phyloP scores from a whole-genome alignment of 2,888 invertebrate species.

The Hydraecia micacea region DNA sequence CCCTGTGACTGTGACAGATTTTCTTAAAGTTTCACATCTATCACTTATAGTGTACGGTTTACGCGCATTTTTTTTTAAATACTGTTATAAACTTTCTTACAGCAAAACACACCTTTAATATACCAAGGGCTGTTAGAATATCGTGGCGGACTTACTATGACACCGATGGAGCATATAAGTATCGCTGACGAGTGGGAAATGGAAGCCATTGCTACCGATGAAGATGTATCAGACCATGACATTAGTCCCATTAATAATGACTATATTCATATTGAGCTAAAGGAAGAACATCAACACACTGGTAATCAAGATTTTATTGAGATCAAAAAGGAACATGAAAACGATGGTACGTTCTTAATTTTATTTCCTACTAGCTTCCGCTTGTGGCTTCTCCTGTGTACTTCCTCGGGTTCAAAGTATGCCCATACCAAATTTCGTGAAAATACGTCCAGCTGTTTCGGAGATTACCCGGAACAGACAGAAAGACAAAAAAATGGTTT shows the following conservation, averaged over 20 bases:
- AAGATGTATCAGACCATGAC: neutral
- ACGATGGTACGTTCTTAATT: slow-evolving; percentile 10
- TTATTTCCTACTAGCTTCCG: neutral
- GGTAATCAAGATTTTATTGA: neutral
- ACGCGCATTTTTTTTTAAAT: neutral
- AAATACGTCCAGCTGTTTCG: too few species aligned
- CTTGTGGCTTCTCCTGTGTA: too few species aligned
- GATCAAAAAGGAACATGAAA: neutral
- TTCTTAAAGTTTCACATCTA: too few species aligned
- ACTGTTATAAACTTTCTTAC: neutral
- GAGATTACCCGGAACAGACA: too few species aligned
- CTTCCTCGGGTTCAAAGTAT: too few species aligned
- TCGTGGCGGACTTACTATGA: slow-evolving; percentile 8
- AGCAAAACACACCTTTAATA: slow-evolving; percentile 16
- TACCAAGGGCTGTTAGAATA: neutral
- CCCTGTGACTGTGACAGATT: too few species aligned
- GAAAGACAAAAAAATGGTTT: too few species aligned
- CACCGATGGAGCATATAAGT: slow-evolving; percentile 26
- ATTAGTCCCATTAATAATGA: neutral
- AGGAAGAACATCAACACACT: neutral
- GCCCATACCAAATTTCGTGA: too few species aligned
- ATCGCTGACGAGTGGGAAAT: neutral
- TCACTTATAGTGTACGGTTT: neutral
- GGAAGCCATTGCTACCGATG: neutral
- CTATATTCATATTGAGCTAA: neutral